Evolutionary conservation across 23 tunicate genomes (phyloP), one percentile per base, ranked within the genome.

Genomic region (Corella eumyota): DNA sequence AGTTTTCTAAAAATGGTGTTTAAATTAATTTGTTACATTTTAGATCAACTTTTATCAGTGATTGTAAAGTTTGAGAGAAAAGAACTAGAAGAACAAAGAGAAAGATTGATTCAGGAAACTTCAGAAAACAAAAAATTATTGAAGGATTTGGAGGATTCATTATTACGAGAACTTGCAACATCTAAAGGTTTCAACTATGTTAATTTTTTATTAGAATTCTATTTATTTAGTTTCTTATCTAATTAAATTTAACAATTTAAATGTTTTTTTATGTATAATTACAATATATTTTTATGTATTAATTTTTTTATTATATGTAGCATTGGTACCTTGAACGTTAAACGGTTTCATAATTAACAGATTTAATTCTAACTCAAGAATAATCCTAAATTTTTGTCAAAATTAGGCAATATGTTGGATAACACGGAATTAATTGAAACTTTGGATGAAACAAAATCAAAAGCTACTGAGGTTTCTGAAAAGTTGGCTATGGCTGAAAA

Each of bases 371-470:
- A n/a, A n/a, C n/a, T 9, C 48, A 40, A 40, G 48, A 9, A 9
- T 40, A 40, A 40, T 40, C 15, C 48, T 40, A 15, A 9, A 40
- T 40, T 40, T 40, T 40, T 15, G 15, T 51, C 57, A 7, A n/a
- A 51, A 20, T 0, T 65, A 88, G 96, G 99, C 13, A 93, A 93
- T 83, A 93, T 93, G 99, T 58, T 93, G 78, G 99, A 93, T 65
- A 93, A 93, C 84, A 93, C 99, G 37, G 99, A 93, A 66, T 51
- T 93, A 54, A 93, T 93, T 59, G 99, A 84, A 73, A 93, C 99
- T 29, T 73, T 93, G 45, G 99, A 93, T 32, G 95, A 93, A 50
- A 93, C 99, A 34, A 93, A 93, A 40, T 77, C 95, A 57, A 93
- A 93, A 73, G 99, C 99, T 5, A 71, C 82, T 11, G 99, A 93